phyloP scores from a whole-genome alignment of 2,888 invertebrate species.

The Carcina quercana region DNA sequence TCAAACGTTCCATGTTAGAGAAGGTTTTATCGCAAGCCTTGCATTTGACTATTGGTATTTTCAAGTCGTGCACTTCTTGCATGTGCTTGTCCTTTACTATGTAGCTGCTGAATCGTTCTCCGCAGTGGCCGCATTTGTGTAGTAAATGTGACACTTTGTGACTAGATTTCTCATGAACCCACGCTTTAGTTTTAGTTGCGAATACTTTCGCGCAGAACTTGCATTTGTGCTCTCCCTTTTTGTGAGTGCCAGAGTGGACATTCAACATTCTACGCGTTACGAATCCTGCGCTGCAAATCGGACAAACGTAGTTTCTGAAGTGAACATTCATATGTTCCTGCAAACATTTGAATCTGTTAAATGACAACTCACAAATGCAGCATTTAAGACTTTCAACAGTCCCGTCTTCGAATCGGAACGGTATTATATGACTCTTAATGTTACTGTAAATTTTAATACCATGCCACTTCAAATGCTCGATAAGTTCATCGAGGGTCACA shows the following conservation, averaged over 20 bases:
- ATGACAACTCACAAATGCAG: constrained; percentile 23
- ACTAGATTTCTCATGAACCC: constrained; percentile 43
- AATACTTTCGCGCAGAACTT: constrained; percentile 45
- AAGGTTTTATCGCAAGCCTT: constrained; percentile 5
- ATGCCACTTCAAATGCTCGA: neutral
- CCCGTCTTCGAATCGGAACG: constrained; percentile 27
- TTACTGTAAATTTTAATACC: neutral
- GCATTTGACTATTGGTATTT: constrained; percentile 22
- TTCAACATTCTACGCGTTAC: neutral
- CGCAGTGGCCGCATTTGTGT: constrained; percentile 34
- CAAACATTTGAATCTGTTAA: constrained; percentile 25
- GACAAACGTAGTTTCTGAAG: constrained; percentile 9
- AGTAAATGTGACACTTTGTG: constrained; percentile 32
- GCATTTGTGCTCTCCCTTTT: neutral
- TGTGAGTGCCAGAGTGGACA: neutral
- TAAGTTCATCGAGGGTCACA: neutral
- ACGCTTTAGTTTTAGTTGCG: constrained; percentile 37
- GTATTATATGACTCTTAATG: constrained; percentile 20
- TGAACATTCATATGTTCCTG: constrained; percentile 18
- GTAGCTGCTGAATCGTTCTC: constrained; percentile 38
- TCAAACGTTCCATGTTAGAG: constrained; percentile 22
- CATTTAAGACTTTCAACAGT: constrained; percentile 22
- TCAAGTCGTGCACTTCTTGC: constrained; percentile 36
- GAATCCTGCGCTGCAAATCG: neutral
- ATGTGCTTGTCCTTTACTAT: constrained; percentile 45